Evolutionary conservation across 2,888 invertebrate genomes (phyloP), one percentile per base, ranked within the genome.

Genomic region (Phaonia tiefii): DNA sequence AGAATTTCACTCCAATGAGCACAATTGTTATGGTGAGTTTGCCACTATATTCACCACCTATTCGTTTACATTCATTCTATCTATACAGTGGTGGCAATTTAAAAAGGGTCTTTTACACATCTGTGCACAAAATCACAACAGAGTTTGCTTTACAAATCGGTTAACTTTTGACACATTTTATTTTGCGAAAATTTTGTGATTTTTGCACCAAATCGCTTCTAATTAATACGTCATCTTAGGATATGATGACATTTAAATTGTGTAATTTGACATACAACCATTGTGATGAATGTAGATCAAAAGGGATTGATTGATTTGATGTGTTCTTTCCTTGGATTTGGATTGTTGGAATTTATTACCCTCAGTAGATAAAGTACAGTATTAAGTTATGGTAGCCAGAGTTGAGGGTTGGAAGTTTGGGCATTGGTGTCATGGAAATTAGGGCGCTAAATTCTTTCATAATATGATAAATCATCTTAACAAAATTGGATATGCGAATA

Each of bases 221-320:
- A 79, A 79, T 82, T 71, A 79, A 73, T 72, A 75, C 78, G 67
- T 75, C 75, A 78, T 42, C 67, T 77, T 67, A 58, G 20, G n/a
- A 10, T 56, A 44, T 20, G 7, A 22, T 78, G 75, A 81, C 71
- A 56, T 56, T 77, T 1, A 31, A 72, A 72, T 56, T 10, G 56
- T 31, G n/a, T 25, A 69, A 13, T 10, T 31, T 67, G 25, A 17
- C 58, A 69, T 65, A 49, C 1, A 51, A 3, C 17, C 49, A 15
- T 2, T 17, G 11, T 49, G 31, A 8, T 49, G 56, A 56, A n/a
- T 31, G 1, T 54, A n/a, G n/a, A 20, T 51, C 31, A 17, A 37
- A 20, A 60, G 39, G 39, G 60, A 37, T 25, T 56, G 51, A 1
- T 31, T 31, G 31, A 5, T 31, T 31, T 8, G 31, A n/a, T n/a